phyloP scores from a whole-genome alignment of 2,888 invertebrate genomes.

The Rhyacophila evoluta region DNA sequence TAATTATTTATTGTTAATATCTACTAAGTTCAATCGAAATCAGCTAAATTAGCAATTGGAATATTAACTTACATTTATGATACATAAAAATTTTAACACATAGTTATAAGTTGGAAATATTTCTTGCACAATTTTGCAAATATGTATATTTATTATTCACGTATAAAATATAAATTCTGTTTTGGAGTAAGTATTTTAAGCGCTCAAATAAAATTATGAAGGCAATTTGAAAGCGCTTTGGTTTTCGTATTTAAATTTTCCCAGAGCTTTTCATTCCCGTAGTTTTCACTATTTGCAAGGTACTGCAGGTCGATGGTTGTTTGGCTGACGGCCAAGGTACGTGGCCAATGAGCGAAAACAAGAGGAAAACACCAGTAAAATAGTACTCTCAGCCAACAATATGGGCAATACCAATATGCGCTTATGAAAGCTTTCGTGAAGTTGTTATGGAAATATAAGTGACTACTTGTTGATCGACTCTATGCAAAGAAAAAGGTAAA shows the following conservation, averaged over 20 bases:
- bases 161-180: no score
- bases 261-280: not conserved
- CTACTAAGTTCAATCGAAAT: no score
- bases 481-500: not conserved
- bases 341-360: conserved; percentile 26
- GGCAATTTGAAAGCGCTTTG: not conserved
- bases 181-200: not conserved
- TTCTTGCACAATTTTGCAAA: no score
- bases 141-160: no score
- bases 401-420: conserved; percentile 49
- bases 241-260: not conserved
- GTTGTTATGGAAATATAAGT: conserved; percentile 49
- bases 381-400: conserved; percentile 32
- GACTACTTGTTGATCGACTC: conserved; percentile 49
- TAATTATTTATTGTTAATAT: no score
- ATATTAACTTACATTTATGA: no score
- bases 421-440: conserved; percentile 36
- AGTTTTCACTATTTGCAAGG: conserved; percentile 7
- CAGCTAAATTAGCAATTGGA: no score
- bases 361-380: conserved; percentile 38
- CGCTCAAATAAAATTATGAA: not conserved
- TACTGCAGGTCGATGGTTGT: conserved; percentile 36
- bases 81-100: no score
- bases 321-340: conserved; percentile 41
- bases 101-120: no score